phyloP scores from a whole-genome alignment of 2,888 invertebrate species.

The Euzophera pinguis region DNA sequence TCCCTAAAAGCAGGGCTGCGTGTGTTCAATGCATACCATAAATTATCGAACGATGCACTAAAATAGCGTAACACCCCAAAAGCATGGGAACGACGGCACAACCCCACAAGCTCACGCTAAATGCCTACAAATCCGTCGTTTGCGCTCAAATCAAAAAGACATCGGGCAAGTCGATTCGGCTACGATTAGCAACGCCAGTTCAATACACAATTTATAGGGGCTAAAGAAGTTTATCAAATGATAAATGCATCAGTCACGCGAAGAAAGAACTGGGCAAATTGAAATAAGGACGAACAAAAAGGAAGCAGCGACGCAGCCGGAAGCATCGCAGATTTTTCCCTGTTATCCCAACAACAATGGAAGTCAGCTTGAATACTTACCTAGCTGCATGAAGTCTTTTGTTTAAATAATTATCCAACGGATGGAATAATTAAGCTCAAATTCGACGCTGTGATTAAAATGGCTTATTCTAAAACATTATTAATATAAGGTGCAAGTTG shows the following conservation, averaged over 20 bases:
- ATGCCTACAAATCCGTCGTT: conserved; percentile 70
- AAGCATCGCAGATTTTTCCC: conserved; percentile 66
- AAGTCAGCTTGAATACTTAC: conserved; percentile 53
- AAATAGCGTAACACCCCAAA: conserved; percentile 77
- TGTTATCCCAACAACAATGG: conserved; percentile 65
- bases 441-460: conserved; percentile 59
- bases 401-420: conserved; percentile 72
- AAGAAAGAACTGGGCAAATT: conserved; percentile 61
- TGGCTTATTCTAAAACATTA: conserved; percentile 50
- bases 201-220: conserved; percentile 69
- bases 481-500: conserved; percentile 58
- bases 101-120: conserved; percentile 56
- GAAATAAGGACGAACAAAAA: conserved; percentile 57
- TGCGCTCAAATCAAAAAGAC: conserved; percentile 69
- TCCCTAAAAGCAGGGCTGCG: conserved; percentile 61
- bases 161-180: conserved; percentile 53
- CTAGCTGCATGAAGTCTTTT: conserved; percentile 60
- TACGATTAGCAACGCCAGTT: conserved; percentile 67
- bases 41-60: conserved; percentile 71
- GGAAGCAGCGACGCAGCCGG: conserved; percentile 47
- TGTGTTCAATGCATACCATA: conserved; percentile 66
- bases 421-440: conserved; percentile 68
- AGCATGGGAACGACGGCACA: conserved; percentile 65
- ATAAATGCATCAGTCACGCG: conserved; percentile 65
- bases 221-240: conserved; percentile 57